phyloP scores from a whole-genome alignment of 2,113 vertebrate genomes.

The Lepus americanus region DNA sequence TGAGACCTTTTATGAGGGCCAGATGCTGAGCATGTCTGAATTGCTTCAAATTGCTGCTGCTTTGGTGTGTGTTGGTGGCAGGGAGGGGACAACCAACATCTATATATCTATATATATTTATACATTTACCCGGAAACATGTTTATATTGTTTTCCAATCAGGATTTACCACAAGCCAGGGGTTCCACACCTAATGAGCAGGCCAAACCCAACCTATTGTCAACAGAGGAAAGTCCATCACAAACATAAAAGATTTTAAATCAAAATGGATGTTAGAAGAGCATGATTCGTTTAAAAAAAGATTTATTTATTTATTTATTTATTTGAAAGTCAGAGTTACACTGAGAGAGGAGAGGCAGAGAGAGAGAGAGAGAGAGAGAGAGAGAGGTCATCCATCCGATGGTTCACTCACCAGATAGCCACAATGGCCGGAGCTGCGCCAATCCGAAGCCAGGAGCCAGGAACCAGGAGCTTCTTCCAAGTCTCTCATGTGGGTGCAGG shows the following conservation, averaged over 20 bases:
- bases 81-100: constrained; percentile 73
- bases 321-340: too few species aligned
- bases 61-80: constrained; percentile 31
- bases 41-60: constrained; percentile 76
- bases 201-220: constrained; percentile 60
- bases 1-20: constrained; percentile 87
- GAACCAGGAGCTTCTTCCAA: too few species aligned
- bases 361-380: too few species aligned
- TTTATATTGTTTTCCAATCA: constrained; percentile 88
- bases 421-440: too few species aligned
- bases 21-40: constrained; percentile 85
- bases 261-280: constrained; percentile 78
- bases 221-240: constrained; percentile 78
- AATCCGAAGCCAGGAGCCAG: too few species aligned
- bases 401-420: too few species aligned
- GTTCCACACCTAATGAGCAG: constrained; percentile 82
- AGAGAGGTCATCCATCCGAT: too few species aligned
- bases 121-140: constrained; percentile 75
- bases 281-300: constrained; percentile 32
- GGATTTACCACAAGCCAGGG: constrained; percentile 87
- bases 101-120: constrained; percentile 69
- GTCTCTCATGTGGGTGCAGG: too few species aligned
- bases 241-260: constrained; percentile 81
- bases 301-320: too few species aligned
- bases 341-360: too few species aligned